Base-by-base conservation (phyloP, 2,797 vertebrate species). In the Sternotherus odoratus region DNA sequence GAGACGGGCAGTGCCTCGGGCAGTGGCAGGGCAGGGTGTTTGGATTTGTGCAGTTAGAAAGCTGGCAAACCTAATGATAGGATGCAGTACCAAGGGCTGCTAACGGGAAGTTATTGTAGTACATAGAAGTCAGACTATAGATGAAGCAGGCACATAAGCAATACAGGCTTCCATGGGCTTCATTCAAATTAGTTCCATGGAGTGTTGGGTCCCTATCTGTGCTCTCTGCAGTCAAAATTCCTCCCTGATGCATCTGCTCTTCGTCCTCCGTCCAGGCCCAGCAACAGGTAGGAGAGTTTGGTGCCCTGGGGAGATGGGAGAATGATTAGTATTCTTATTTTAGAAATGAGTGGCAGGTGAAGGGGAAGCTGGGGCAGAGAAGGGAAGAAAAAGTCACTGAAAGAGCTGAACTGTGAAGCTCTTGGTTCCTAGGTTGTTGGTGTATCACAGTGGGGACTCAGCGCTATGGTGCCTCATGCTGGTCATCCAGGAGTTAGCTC, bases 201-300 rank as follows among this genome's bases (percentile, higher is more conserved):
- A 72, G 66, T 39, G 39, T 26, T 13, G 1, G 79, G 2, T 23
- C 12, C 46, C 30, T 28, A 46, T 4, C 26, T 13, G 21, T 74
- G 23, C 24, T 46, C 39, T 46, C 23, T 84, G 48, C 30, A 60
- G 39, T 10, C 57, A 50, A 28, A 36, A 57, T 13, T 12, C 23
- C 83, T 81, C 13, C 11, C 28, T 28, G 33, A 33, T 12, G 16
- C 26, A 9, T 16, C 50, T 81, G 51, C 77, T 72, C 77, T 51
- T 88, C 72, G 19, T 8, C 11, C 49, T 30, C 79, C 77, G 8
- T 43, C 43, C 43, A 48, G 48, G 15, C 6, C 15, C 19, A 39
- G 57, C 83, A 60, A 60, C 9, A 26, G 23, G 36, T 43, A 0
- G 0, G 15, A 49, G 39, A n/a, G 54, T 72, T 74, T 72, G 23